These are phyloP conservation scores for Xenops minutus DNA, from an alignment of 2,797 vertebrate genomes.

Conservation along the genomic window DNA sequence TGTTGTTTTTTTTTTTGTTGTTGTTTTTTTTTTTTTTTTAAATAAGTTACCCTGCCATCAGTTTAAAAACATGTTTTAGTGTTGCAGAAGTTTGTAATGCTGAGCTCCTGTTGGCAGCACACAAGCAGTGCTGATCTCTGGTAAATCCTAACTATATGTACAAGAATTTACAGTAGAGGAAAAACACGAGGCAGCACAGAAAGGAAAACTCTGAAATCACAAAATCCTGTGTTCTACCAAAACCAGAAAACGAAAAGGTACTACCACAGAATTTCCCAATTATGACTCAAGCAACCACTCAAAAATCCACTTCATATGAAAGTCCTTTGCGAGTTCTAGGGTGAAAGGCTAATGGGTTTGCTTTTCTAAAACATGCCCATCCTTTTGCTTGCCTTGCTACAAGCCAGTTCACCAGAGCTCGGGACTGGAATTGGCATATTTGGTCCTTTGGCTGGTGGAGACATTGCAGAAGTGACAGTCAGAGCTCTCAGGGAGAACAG, in stretches of 20 bases:
- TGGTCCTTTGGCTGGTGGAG: conserved; percentile 44
- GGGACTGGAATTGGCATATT: conserved; percentile 18
- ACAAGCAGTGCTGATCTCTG: not conserved
- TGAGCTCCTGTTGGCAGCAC: not conserved
- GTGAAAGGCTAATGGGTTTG: conserved; percentile 3
- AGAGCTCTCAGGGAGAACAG: not conserved
- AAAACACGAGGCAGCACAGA: not conserved
- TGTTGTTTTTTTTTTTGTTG: no score
- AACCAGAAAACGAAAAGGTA: not conserved
- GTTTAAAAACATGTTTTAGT: not conserved
- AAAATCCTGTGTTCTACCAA: not conserved
- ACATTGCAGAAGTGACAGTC: conserved; percentile 28
- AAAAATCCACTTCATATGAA: not conserved
- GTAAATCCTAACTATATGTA: not conserved
- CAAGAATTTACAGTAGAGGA: not conserved
- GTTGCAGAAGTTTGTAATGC: not conserved
- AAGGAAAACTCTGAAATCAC: not conserved
- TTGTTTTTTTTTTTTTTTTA: no score
- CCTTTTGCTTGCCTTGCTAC: not conserved
- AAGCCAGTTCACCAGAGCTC: not conserved
- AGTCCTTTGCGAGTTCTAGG: not conserved
- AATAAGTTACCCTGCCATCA: not conserved
- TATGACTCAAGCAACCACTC: not conserved
- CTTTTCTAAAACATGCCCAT: not conserved
- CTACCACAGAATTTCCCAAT: not conserved